Conservation (phyloP, 2,113 vertebrate genomes). For the Neolamprologus falcicula region DNA sequence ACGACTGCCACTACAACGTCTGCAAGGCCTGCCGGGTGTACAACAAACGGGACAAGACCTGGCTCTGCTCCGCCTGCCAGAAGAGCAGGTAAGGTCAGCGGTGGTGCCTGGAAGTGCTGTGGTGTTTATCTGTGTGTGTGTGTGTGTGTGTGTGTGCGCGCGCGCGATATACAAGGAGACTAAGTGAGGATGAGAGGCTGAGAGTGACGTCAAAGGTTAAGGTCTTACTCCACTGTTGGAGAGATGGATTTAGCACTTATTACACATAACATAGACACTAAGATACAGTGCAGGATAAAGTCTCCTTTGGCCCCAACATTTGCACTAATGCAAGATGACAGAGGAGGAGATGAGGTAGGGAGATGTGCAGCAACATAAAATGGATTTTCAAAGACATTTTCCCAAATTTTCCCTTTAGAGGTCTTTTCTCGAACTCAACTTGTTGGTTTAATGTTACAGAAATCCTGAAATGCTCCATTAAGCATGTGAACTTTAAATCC, state of each 20-base stretch:
- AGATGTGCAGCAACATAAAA: background rate
- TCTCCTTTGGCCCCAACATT: background rate
- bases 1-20: conserved; percentile 85
- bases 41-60: conserved; percentile 79
- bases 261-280: background rate
- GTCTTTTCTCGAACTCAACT: background rate
- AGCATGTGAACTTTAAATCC: background rate
- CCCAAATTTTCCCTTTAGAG: background rate
- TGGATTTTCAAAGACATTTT: background rate
- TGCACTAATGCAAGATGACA: background rate
- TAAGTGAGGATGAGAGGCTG: background rate
- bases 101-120: background rate
- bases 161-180: background rate
- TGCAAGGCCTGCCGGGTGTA: conserved; percentile 88
- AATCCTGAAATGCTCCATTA: background rate
- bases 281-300: background rate
- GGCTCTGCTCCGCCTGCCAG: conserved; percentile 88
- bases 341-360: background rate
- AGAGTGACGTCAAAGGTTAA: conserved; percentile 4
- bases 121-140: background rate
- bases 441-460: background rate
- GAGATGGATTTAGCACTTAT: background rate
- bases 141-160: background rate
- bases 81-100: conserved; percentile 79
- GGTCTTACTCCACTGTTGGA: background rate